Base-by-base conservation (phyloP, 2,113 vertebrate species). In the Cnemophilus loriae region DNA sequence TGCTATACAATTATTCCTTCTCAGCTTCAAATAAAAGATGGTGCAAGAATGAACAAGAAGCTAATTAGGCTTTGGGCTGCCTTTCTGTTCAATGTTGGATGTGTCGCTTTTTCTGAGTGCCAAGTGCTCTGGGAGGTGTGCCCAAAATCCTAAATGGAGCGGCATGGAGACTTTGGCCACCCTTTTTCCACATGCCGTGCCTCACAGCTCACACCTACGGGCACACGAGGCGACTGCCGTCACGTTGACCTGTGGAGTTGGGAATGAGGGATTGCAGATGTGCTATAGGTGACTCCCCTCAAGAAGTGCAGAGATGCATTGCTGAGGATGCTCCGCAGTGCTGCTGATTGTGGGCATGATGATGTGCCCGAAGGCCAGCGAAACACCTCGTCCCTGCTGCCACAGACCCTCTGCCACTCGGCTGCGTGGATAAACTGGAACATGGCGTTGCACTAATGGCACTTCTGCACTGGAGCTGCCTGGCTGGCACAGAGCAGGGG, bases 1-100 rank as follows among this genome's bases (percentile, higher is more conserved):
- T 94, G 55, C 83, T 93, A 69, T 56, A 90, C 91, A 95, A 73
- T 93, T 93, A 85, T 93, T 93, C 86, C 89, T 96, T 96, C 93
- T 96, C 84, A 7, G 84, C 86, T 95, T 96, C 93, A 93, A 95
- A 96, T 96, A 96, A 97, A 97, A 94, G 91, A 87, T 96, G 93
- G 94, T 95, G 74, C 96, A 96, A 92, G 92, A 92, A 95, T 59
- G 90, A 96, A 93, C 87, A 94, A 95, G 91, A 95, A 92, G 91
- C 90, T 92, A 94, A 95, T 97, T 96, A 94, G 88, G 83, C 83
- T 96, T 50, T 80, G 80, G 75, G 93, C 95, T 94, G 92, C 77
- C 77, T 95, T 96, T 90, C 95, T 96, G 90, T 84, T 93, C 93
- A 83, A 21, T 84, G 76, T 46, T 94, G 95, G 80, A 96, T 57